Percentiles rank a stretch among this genome's conserved stretches.
These are phyloP conservation scores for Calameuta pallipes DNA, from an alignment of 2,888 invertebrate genomes.

Conservation along the genomic window DNA sequence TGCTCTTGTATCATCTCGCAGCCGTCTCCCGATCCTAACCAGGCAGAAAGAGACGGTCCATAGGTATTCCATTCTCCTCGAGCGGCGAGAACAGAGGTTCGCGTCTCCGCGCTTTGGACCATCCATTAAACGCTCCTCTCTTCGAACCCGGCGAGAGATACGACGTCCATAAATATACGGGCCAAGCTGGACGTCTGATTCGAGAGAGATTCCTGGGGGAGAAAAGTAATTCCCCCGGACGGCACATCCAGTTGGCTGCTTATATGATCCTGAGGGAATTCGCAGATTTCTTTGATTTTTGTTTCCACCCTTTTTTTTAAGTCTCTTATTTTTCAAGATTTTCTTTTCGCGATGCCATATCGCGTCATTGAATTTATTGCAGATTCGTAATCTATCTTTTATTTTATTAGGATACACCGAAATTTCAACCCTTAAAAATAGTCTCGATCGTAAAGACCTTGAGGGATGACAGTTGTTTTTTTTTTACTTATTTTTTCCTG, in stretches of 20 bases:
- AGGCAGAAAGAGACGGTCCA: constrained; percentile 17
- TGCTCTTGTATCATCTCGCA: constrained; percentile 9
- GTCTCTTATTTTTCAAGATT: neutral
- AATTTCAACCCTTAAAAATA: neutral
- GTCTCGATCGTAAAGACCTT: neutral
- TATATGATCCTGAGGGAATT: neutral
- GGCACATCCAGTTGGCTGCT: neutral
- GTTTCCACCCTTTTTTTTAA: neutral
- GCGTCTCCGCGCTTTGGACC: constrained; percentile 58
- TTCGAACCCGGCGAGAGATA: constrained; percentile 54
- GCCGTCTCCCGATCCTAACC: constrained; percentile 6
- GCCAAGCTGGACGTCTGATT: constrained; percentile 59
- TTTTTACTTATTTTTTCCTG: neutral
- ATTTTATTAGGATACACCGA: neutral
- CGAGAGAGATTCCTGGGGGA: constrained; percentile 53
- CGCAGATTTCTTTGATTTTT: neutral
- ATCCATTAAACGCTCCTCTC: constrained; percentile 59
- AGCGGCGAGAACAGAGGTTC: constrained; percentile 64
- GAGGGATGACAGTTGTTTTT: no score
- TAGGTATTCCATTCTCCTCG: constrained; percentile 30
- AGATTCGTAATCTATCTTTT: neutral
- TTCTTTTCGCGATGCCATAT: neutral
- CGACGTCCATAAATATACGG: constrained; percentile 63
- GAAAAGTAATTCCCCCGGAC: constrained; percentile 44
- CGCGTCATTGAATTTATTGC: neutral